Evolutionary conservation across 1,140 invertebrate genomes (phyloP).

Genomic region (roundworm (Caenorhabditis elegans)): DNA sequence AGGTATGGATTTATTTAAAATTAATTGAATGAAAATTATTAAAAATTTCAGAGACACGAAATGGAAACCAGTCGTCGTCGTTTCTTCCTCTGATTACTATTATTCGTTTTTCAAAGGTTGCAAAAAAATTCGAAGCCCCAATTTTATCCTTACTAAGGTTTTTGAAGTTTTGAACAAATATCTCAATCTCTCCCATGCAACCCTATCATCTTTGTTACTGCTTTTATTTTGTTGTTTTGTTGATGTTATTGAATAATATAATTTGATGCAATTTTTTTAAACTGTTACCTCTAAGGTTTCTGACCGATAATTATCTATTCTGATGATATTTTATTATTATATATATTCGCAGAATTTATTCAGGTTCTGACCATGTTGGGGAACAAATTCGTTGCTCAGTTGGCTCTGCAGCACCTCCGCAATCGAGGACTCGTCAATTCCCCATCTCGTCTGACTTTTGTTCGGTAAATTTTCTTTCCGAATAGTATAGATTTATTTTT

Average conservation of each 20-base stretch:
- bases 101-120: too few relatives aligned
- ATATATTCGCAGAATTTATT: background rate
- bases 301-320: too few relatives aligned
- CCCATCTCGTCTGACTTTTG: background rate
- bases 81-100: conserved; percentile 50
- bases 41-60: conserved; percentile 62
- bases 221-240: conserved; percentile 16
- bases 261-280: background rate
- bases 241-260: background rate
- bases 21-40: background rate
- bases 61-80: conserved; percentile 64
- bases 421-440: background rate
- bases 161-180: too few relatives aligned
- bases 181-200: too few relatives aligned
- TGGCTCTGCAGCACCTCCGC: background rate
- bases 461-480: background rate
- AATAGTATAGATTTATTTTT: background rate
- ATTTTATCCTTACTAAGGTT: too few relatives aligned
- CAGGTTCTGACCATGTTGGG: conserved; percentile 34
- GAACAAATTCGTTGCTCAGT: background rate
- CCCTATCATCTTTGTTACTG: background rate
- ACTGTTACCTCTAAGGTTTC: too few relatives aligned
- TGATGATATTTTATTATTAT: background rate
- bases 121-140: too few relatives aligned
- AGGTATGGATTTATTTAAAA: conserved; percentile 70